Conservation (phyloP, 2,888 invertebrate genomes). For the Lingula anatina region DNA sequence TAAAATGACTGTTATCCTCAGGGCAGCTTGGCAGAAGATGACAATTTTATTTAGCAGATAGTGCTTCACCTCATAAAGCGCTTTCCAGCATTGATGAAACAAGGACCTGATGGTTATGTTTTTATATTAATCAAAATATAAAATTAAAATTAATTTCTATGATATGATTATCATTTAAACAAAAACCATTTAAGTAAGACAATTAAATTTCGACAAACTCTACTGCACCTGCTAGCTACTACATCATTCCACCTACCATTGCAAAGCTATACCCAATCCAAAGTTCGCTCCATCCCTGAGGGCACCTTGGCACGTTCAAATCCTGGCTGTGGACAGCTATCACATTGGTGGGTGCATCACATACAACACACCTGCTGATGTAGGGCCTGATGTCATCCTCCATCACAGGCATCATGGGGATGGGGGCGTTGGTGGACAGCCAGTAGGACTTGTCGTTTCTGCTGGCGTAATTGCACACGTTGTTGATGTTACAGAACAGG, state of each 20-base stretch:
- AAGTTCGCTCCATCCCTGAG: conserved; percentile 83
- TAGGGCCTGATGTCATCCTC: conserved; percentile 65
- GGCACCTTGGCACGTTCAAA: conserved; percentile 75
- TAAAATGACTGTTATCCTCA: too few relatives aligned
- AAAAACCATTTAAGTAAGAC: too few relatives aligned
- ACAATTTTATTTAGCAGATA: too few relatives aligned
- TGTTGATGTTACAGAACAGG: conserved; percentile 89
- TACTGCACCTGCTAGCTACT: too few relatives aligned
- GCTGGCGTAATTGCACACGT: conserved; percentile 89
- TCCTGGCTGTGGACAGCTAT: conserved; percentile 95
- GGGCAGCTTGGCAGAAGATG: too few relatives aligned
- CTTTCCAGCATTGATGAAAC: too few relatives aligned
- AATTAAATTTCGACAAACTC: too few relatives aligned
- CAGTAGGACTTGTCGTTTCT: conserved; percentile 97
- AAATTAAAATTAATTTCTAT: too few relatives aligned
- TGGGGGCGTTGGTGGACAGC: conserved; percentile 92
- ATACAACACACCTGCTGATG: conserved; percentile 74
- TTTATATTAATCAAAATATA: too few relatives aligned
- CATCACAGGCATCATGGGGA: conserved; percentile 72
- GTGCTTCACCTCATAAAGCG: too few relatives aligned
- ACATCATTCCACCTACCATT: conserved; percentile 86
- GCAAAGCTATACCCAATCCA: conserved; percentile 98
- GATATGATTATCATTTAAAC: too few relatives aligned
- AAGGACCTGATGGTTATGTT: too few relatives aligned
- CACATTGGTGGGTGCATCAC: conserved; percentile 82